Conservation (phyloP, 2,888 invertebrate genomes). For the Horisme vitalbata region DNA sequence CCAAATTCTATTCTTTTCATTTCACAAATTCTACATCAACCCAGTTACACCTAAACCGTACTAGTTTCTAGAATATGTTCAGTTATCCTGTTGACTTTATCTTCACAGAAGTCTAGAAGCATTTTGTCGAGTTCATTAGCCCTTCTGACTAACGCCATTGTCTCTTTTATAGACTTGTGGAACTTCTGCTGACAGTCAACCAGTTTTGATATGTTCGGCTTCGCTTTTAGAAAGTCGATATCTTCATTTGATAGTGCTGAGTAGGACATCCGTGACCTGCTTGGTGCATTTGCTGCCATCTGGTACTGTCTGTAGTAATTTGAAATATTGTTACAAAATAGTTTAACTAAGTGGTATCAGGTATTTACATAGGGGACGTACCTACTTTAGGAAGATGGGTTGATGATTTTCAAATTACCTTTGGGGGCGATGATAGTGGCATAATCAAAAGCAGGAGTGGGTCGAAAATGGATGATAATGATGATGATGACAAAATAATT, state of each 20-base stretch:
- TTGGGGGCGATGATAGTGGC: too few species aligned
- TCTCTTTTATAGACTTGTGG: constrained; percentile 57
- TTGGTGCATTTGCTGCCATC: constrained; percentile 54
- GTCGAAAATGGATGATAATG: too few species aligned
- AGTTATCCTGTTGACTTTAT: constrained; percentile 56
- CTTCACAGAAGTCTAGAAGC: constrained; percentile 55
- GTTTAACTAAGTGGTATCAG: too few species aligned
- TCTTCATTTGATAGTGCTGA: constrained; percentile 67
- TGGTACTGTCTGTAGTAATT: constrained; percentile 59
- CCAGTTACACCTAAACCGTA: too few species aligned
- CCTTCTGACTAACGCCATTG: constrained; percentile 50
- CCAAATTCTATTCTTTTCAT: too few species aligned
- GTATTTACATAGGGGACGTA: too few species aligned
- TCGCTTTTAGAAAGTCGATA: constrained; percentile 67
- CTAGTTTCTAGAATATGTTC: constrained; percentile 68
- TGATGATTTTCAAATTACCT: too few species aligned
- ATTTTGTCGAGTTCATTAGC: constrained; percentile 58
- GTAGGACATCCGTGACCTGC: constrained; percentile 60
- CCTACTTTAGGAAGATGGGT: too few species aligned
- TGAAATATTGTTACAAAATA: neutral
- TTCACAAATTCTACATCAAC: constrained; percentile 25
- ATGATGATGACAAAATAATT: too few species aligned
- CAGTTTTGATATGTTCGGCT: constrained; percentile 63
- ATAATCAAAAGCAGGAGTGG: too few species aligned
- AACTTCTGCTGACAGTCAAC: constrained; percentile 61